Percentiles rank a stretch among this genome's conserved stretches.
These are phyloP conservation scores for Drosophila demipolita DNA, from an alignment of 2,888 invertebrate genomes.

Conservation along the genomic window DNA sequence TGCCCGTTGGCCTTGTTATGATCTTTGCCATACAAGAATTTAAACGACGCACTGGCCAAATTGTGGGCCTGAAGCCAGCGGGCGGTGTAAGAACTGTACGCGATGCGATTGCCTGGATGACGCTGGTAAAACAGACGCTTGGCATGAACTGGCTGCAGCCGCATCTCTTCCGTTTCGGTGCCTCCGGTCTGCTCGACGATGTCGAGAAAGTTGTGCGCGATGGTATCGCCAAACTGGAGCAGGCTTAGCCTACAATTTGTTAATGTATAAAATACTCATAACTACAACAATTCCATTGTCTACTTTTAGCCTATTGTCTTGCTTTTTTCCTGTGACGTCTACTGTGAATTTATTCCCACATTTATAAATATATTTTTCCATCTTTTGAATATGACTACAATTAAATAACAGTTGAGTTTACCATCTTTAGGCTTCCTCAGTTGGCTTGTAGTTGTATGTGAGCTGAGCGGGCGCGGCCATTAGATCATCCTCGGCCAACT, in stretches of 20 bases:
- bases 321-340: conserved; percentile 16
- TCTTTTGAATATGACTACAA: conserved; percentile 60
- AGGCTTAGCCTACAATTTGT: not conserved
- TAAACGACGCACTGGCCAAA: conserved; percentile 89
- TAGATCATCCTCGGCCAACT: conserved; percentile 71
- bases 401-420: conserved; percentile 48
- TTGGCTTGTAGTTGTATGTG: conserved; percentile 50
- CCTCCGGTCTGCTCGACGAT: conserved; percentile 94
- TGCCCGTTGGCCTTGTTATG: conserved; percentile 97
- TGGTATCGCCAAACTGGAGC: conserved; percentile 49
- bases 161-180: conserved; percentile 95
- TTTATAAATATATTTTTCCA: conserved; percentile 51
- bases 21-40: conserved; percentile 95
- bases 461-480: conserved; percentile 78
- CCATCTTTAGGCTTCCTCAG: conserved; percentile 15
- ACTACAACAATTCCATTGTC: conserved; percentile 1
- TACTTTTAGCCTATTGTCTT: not conserved
- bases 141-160: conserved; percentile 94
- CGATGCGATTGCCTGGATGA: conserved; percentile 95
- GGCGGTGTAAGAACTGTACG: conserved; percentile 95
- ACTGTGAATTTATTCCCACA: conserved; percentile 27
- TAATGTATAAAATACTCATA: conserved; percentile 10
- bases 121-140: conserved; percentile 92
- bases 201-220: conserved; percentile 87
- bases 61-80: conserved; percentile 98